Percentiles rank a stretch among this genome's conserved stretches.
These are phyloP conservation scores for Herpetotheres cachinnans DNA, from an alignment of 2,113 vertebrate species.

Conservation along the genomic window DNA sequence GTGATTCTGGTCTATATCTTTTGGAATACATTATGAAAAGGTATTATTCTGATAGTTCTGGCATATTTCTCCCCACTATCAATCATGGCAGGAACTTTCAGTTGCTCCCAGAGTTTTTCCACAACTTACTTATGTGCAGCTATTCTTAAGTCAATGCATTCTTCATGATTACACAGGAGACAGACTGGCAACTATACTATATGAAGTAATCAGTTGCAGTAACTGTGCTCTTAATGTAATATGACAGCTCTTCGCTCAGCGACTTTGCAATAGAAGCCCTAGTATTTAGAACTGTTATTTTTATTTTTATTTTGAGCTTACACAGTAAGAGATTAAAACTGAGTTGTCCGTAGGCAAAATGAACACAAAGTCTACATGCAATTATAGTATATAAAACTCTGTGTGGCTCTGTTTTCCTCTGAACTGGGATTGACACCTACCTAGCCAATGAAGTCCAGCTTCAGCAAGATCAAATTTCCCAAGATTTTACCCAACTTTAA, in stretches of 20 bases:
- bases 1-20: not conserved
- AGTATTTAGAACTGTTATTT: not conserved
- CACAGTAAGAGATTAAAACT: not conserved
- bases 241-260: not conserved
- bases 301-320: conserved; percentile 15
- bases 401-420: not conserved
- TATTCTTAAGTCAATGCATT: not conserved
- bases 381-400: not conserved
- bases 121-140: not conserved
- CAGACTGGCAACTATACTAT: not conserved
- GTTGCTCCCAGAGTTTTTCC: not conserved
- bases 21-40: not conserved
- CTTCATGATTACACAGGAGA: not conserved
- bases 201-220: not conserved
- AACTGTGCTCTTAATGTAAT: not conserved
- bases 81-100: not conserved
- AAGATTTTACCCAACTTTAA: not conserved
- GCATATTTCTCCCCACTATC: not conserved
- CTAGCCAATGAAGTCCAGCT: not conserved
- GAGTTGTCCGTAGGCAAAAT: not conserved
- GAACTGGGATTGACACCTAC: not conserved
- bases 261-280: not conserved
- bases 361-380: not conserved
- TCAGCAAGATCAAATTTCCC: not conserved
- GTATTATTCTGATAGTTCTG: not conserved